phyloP scores from a whole-genome alignment of 2,888 invertebrate species.

The Brachyopa scutellaris region DNA sequence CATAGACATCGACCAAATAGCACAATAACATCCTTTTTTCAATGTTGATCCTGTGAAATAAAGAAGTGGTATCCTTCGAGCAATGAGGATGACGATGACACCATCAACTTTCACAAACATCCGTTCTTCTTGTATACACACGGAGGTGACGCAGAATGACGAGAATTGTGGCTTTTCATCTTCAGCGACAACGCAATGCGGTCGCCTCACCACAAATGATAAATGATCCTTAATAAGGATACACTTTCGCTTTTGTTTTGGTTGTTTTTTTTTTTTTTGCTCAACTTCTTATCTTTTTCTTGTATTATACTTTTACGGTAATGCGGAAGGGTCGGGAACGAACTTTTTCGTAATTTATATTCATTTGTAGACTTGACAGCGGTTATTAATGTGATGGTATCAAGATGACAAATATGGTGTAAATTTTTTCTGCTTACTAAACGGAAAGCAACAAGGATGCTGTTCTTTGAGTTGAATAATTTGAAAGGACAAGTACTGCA shows the following conservation, averaged over 20 bases:
- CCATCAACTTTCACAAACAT: slow-evolving; percentile 24
- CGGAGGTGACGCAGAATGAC: slow-evolving; percentile 10
- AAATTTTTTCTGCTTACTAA: too few relatives aligned
- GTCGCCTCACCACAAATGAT: slow-evolving; percentile 20
- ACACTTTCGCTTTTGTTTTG: slow-evolving; percentile 24
- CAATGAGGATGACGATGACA: slow-evolving; percentile 36
- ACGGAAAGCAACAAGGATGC: too few relatives aligned
- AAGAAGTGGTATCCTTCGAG: slow-evolving; percentile 17
- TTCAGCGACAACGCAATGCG: background rate
- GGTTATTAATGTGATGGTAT: background rate
- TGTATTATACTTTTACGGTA: too few relatives aligned
- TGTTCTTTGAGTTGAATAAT: too few relatives aligned
- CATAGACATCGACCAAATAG: background rate
- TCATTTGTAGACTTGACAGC: background rate
- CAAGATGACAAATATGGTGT: background rate
- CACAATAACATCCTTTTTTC: background rate
- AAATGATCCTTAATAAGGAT: slow-evolving; percentile 54
- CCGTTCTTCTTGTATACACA: background rate
- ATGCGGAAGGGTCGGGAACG: too few relatives aligned
- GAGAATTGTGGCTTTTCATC: slow-evolving; percentile 24
- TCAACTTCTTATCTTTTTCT: background rate
- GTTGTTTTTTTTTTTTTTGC: background rate
- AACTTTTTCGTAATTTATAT: background rate
- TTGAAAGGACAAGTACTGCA: too few relatives aligned
- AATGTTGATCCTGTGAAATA: slow-evolving; percentile 3